Evolutionary conservation across 2,888 invertebrate genomes (phyloP).

Genomic region (Tanytarsus gracilentus): DNA sequence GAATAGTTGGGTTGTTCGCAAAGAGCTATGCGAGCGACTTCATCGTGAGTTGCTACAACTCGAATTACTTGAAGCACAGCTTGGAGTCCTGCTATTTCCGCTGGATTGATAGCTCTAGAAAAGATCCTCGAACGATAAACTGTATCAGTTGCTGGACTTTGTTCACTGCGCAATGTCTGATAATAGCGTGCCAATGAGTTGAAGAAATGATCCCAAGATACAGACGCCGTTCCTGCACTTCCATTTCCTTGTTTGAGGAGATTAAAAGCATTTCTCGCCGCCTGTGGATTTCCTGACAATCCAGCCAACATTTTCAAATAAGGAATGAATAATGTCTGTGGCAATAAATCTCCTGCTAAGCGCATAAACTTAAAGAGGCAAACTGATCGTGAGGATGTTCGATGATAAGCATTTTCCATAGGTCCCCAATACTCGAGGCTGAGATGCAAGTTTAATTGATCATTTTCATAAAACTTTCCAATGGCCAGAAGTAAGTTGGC

Average conservation of each 20-base stretch:
- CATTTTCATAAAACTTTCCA: slow-evolving; percentile 65
- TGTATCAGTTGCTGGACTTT: slow-evolving; percentile 54
- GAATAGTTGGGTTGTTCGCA: slow-evolving; percentile 86
- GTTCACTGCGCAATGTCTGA: slow-evolving; percentile 61
- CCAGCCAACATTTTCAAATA: slow-evolving; percentile 81
- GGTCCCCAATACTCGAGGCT: slow-evolving; percentile 72
- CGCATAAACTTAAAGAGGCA: slow-evolving; percentile 85
- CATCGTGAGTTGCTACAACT: slow-evolving; percentile 69
- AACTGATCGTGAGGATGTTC: slow-evolving; percentile 56
- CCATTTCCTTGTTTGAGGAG: slow-evolving; percentile 57
- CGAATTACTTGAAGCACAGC: slow-evolving; percentile 70
- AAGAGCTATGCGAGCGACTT: slow-evolving; percentile 67
- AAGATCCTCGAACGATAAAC: slow-evolving; percentile 49
- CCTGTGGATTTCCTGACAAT: slow-evolving; percentile 63
- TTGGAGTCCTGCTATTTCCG: slow-evolving; percentile 76
- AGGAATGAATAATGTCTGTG: slow-evolving; percentile 73
- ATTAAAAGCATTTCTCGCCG: slow-evolving; percentile 70
- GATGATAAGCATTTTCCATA: slow-evolving; percentile 35
- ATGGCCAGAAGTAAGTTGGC: slow-evolving; percentile 74
- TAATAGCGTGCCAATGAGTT: slow-evolving; percentile 65
- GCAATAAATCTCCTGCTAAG: slow-evolving; percentile 75
- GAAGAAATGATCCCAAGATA: slow-evolving; percentile 83
- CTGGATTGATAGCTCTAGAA: slow-evolving; percentile 59
- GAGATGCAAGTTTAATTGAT: slow-evolving; percentile 59
- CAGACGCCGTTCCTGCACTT: slow-evolving; percentile 47